A percentile compares a stretch with the other conserved stretches of the same genome.
Conservation (phyloP, 1,140 invertebrate species). For the Chionoecetes opilio region DNA sequence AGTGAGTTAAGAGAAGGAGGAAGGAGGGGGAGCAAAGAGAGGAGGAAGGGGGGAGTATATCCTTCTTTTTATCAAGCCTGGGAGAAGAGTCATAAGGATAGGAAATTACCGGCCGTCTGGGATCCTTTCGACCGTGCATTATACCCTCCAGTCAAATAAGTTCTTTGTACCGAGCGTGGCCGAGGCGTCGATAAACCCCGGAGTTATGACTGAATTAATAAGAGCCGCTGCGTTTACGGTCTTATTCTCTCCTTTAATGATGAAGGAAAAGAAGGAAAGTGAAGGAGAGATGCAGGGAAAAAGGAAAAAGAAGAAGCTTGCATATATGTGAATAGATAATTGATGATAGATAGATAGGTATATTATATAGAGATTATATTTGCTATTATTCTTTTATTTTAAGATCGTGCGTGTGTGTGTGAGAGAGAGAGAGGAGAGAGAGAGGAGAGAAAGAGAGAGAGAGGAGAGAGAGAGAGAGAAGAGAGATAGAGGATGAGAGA, state of each 20-base stretch:
- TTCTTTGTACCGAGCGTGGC: slow-evolving; percentile 49
- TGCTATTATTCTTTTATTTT: too few species aligned
- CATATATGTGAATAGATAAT: neutral
- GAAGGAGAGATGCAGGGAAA: neutral
- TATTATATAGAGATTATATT: too few species aligned
- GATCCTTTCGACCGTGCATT: slow-evolving; percentile 23
- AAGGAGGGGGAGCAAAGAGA: neutral
- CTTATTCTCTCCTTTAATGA: slow-evolving; percentile 32
- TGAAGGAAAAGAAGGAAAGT: neutral
- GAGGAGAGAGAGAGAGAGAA: too few species aligned
- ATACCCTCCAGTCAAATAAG: slow-evolving; percentile 62
- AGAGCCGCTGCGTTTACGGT: slow-evolving; percentile 44
- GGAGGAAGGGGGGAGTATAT: neutral
- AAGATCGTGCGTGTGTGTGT: neutral
- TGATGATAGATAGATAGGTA: too few species aligned
- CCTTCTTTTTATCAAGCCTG: slow-evolving; percentile 19
- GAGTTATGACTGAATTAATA: slow-evolving; percentile 65
- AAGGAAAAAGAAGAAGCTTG: neutral
- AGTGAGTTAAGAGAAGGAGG: neutral
- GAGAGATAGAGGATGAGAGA: too few species aligned
- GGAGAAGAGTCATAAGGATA: slow-evolving; percentile 19
- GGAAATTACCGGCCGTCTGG: slow-evolving; percentile 43
- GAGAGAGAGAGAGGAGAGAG: too few species aligned
- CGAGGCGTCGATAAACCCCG: slow-evolving; percentile 40
- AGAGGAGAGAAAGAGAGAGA: too few species aligned